A percentile compares a stretch with the other conserved stretches of the same genome.
Conservation (phyloP, 2,113 vertebrate genomes). For the Aythya baeri region DNA sequence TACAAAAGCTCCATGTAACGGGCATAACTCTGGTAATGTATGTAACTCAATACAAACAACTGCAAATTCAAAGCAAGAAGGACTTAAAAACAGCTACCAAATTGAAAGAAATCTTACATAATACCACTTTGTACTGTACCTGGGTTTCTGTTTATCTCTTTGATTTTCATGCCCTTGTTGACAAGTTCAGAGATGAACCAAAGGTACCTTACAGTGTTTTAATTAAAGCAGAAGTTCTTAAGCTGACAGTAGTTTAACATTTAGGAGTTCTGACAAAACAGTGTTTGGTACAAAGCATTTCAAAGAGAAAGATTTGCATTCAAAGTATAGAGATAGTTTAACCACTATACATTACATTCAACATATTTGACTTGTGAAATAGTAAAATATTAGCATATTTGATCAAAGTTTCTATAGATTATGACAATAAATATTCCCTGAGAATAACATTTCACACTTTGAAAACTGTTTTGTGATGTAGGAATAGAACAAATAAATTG, state of each 20-base stretch:
- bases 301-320: not conserved
- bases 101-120: not conserved
- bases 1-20: not conserved
- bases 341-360: not conserved
- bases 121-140: not conserved
- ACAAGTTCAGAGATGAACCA: not conserved
- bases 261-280: not conserved
- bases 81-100: not conserved
- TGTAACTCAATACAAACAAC: not conserved
- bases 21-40: not conserved
- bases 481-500: not conserved
- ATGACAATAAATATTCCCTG: not conserved
- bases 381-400: not conserved
- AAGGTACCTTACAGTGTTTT: not conserved
- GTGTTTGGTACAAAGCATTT: not conserved
- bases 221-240: not conserved
- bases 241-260: not conserved
- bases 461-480: not conserved
- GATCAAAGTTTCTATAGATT: not conserved
- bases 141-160: not conserved
- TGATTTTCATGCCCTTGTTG: not conserved
- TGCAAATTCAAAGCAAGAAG: not conserved
- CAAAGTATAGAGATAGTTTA: not conserved
- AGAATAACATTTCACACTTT: not conserved
- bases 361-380: not conserved